A percentile compares a stretch with the other conserved stretches of the same genome.
These are phyloP conservation scores for Dicentrarchus labrax DNA, from an alignment of 2,113 vertebrate species.

Conservation along the genomic window DNA sequence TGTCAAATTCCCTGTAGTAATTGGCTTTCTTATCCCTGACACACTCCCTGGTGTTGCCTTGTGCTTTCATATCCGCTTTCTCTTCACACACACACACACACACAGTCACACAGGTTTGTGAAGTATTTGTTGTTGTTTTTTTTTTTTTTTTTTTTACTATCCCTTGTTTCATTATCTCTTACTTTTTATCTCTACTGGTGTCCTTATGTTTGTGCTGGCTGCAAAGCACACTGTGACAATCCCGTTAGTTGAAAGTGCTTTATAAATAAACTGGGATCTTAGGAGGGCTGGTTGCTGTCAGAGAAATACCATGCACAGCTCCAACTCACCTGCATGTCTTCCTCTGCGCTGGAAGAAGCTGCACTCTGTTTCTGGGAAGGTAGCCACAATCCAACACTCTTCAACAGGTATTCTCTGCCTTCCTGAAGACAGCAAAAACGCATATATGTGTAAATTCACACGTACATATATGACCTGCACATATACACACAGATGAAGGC, in stretches of 20 bases:
- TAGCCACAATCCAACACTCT: constrained; percentile 84
- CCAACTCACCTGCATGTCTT: constrained; percentile 78
- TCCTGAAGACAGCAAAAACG: constrained; percentile 75
- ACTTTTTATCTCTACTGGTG: constrained; percentile 55
- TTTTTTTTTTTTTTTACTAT: constrained; percentile 45
- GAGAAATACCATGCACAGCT: constrained; percentile 30
- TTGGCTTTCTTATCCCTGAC: constrained; percentile 30
- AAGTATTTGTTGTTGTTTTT: too few species aligned
- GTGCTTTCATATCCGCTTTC: constrained; percentile 11
- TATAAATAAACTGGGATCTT: constrained; percentile 60
- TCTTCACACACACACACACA: not conserved
- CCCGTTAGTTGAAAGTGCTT: constrained; percentile 60
- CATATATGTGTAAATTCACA: not conserved
- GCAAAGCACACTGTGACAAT: constrained; percentile 57
- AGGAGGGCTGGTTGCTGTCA: constrained; percentile 27
- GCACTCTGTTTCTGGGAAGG: constrained; percentile 78
- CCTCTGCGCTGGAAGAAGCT: constrained; percentile 55
- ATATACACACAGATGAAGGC: not conserved
- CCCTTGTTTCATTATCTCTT: constrained; percentile 49
- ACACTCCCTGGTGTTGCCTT: constrained; percentile 16
- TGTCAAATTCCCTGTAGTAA: constrained; percentile 14
- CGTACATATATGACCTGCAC: not conserved
- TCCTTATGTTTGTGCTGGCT: constrained; percentile 50
- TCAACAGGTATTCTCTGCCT: constrained; percentile 85
- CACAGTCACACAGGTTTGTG: constrained; percentile 23